Evolutionary conservation across 2,113 vertebrate species (phyloP).

Genomic region (Caracal caracal): DNA sequence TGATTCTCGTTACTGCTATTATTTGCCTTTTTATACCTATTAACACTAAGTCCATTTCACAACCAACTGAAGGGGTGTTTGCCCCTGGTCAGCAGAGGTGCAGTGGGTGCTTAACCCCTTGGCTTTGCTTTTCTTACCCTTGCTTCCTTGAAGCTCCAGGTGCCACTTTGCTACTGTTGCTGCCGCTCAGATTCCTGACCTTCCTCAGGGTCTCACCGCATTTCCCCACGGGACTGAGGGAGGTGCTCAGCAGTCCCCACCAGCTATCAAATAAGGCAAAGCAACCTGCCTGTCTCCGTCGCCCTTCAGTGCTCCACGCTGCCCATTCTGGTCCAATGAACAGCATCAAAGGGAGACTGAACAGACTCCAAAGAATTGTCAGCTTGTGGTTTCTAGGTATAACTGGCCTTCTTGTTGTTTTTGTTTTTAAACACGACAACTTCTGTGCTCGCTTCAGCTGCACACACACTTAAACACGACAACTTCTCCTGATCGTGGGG

Average conservation of each 20-base stretch:
- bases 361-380: conserved; percentile 60
- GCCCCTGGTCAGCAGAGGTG: conserved; percentile 61
- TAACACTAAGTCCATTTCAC: conserved; percentile 56
- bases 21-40: conserved; percentile 74
- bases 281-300: conserved; percentile 44
- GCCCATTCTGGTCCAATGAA: conserved; percentile 60
- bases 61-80: conserved; percentile 49
- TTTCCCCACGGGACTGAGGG: conserved; percentile 61
- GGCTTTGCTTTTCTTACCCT: conserved; percentile 63
- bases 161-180: conserved; percentile 68
- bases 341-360: conserved; percentile 71
- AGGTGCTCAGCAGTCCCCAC: conserved; percentile 46
- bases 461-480: background rate
- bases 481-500: conserved; percentile 57
- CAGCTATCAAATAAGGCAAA: conserved; percentile 55
- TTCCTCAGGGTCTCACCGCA: conserved; percentile 49
- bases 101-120: conserved; percentile 64
- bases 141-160: conserved; percentile 67
- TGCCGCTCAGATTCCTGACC: conserved; percentile 63
- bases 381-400: conserved; percentile 67
- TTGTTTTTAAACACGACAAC: conserved; percentile 69
- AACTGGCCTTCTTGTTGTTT: conserved; percentile 67
- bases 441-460: background rate
- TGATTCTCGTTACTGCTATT: conserved; percentile 5
- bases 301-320: conserved; percentile 48